A percentile compares a stretch with the other conserved stretches of the same genome.
Conservation (phyloP, 2,888 invertebrate species). For the Mylabris sibirica region DNA sequence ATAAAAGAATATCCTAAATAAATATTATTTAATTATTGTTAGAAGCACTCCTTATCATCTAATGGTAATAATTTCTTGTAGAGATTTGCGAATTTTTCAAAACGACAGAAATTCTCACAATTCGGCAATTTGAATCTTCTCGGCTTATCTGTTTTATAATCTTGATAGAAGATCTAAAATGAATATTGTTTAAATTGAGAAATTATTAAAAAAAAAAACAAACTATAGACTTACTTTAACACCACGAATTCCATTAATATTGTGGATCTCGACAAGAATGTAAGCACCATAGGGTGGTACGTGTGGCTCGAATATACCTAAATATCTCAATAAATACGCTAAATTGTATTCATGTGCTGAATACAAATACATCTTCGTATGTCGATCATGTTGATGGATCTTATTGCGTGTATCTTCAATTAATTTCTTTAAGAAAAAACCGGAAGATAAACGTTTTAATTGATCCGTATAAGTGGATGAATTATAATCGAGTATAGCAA, state of each 20-base stretch:
- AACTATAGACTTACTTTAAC: slow-evolving; percentile 20
- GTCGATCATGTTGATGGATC: slow-evolving; percentile 20
- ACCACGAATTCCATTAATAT: slow-evolving; percentile 20
- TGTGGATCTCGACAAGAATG: slow-evolving; percentile 28
- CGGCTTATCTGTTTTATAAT: slow-evolving; percentile 40
- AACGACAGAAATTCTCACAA: slow-evolving; percentile 46
- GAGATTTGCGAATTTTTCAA: slow-evolving; percentile 48
- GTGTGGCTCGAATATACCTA: slow-evolving; percentile 41
- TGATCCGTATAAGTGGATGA: slow-evolving; percentile 51
- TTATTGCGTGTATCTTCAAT: slow-evolving; percentile 40
- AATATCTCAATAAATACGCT: slow-evolving; percentile 42
- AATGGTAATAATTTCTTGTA: slow-evolving; percentile 47
- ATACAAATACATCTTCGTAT: slow-evolving; percentile 46
- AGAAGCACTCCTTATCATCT: slow-evolving; percentile 46
- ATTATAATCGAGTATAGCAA: slow-evolving; percentile 55
- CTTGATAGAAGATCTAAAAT: slow-evolving; percentile 44
- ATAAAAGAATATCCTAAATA: background rate
- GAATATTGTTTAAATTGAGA: background rate
- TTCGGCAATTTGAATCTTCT: slow-evolving; percentile 43
- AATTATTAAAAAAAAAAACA: background rate
- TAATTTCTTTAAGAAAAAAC: slow-evolving; percentile 44
- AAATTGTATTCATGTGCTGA: slow-evolving; percentile 49
- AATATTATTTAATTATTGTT: background rate
- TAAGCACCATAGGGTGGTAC: slow-evolving; percentile 30
- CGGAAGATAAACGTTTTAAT: slow-evolving; percentile 48